phyloP scores from a whole-genome alignment of 2,888 invertebrate species.

The Copidosoma aretas region DNA sequence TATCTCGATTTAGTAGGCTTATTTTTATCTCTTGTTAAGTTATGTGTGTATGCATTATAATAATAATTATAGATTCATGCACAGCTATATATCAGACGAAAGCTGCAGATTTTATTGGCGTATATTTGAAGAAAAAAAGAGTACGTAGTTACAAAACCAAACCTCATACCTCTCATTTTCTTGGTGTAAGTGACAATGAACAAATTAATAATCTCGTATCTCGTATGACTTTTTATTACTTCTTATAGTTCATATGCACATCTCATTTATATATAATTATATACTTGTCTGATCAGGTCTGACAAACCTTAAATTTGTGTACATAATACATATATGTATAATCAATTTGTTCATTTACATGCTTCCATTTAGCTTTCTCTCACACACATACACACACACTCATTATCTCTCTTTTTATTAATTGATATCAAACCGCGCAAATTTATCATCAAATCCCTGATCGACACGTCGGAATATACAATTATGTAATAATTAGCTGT shows the following conservation, averaged over 20 bases:
- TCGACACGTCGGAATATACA: neutral
- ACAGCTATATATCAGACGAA: neutral
- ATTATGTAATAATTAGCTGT: too few species aligned
- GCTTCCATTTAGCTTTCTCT: slow-evolving; percentile 23
- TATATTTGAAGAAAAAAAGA: neutral
- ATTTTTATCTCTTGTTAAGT: neutral
- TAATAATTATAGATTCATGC: neutral
- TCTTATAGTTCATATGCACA: slow-evolving; percentile 59
- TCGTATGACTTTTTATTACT: slow-evolving; percentile 60
- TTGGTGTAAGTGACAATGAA: slow-evolving; percentile 17
- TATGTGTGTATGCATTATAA: neutral
- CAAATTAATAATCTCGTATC: slow-evolving; percentile 46
- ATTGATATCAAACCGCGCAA: slow-evolving; percentile 32
- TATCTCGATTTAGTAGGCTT: neutral
- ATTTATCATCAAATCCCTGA: slow-evolving; percentile 20
- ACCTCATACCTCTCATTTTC: neutral
- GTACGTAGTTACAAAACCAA: slow-evolving; percentile 4
- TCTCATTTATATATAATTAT: slow-evolving; percentile 57
- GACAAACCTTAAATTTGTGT: slow-evolving; percentile 50
- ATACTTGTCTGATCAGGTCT: too few species aligned
- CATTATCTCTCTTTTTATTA: too few species aligned
- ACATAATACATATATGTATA: slow-evolving; percentile 52
- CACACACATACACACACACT: slow-evolving; percentile 19
- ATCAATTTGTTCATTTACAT: slow-evolving; percentile 18
- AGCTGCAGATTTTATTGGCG: neutral